These are phyloP conservation scores for Agrilus mali DNA, from an alignment of 2,888 invertebrate species.

Conservation along the genomic window DNA sequence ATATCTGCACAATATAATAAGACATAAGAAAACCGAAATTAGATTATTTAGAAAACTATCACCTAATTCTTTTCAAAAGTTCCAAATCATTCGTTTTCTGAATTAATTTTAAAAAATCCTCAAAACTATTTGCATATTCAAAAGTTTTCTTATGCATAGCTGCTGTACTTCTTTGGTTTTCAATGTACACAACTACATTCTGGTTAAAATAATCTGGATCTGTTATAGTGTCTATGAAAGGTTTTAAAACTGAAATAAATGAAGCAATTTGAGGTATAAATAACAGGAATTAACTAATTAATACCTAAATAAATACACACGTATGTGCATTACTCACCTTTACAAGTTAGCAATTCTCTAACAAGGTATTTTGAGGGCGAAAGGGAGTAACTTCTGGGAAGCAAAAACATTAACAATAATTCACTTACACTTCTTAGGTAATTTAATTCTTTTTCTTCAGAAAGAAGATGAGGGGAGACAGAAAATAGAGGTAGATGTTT, in stretches of 20 bases:
- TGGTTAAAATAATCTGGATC: constrained; percentile 88
- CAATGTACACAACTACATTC: constrained; percentile 71
- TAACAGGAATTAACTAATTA: too few relatives aligned
- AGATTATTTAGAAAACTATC: constrained; percentile 14
- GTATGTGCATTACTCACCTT: constrained; percentile 44
- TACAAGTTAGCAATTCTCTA: constrained; percentile 71
- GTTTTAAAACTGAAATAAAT: constrained; percentile 57
- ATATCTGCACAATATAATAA: constrained; percentile 39
- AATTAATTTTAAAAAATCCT: constrained; percentile 77
- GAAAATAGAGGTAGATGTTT: constrained; percentile 56
- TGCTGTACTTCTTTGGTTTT: constrained; percentile 64
- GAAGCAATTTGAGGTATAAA: not conserved
- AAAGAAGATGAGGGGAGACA: constrained; percentile 60
- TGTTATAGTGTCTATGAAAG: constrained; percentile 70
- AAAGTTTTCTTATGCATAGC: constrained; percentile 72
- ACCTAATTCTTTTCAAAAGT: constrained; percentile 71
- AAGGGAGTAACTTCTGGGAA: constrained; percentile 70
- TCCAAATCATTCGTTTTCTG: constrained; percentile 70
- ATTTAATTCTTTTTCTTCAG: constrained; percentile 61
- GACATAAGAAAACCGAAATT: constrained; percentile 2
- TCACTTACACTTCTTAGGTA: constrained; percentile 75
- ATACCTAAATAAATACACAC: not conserved
- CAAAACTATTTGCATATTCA: constrained; percentile 80
- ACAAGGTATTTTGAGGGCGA: constrained; percentile 68
- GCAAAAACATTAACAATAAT: constrained; percentile 63